Conservation (phyloP, 1,140 invertebrate genomes). For the Brachionus rotundiformis region DNA sequence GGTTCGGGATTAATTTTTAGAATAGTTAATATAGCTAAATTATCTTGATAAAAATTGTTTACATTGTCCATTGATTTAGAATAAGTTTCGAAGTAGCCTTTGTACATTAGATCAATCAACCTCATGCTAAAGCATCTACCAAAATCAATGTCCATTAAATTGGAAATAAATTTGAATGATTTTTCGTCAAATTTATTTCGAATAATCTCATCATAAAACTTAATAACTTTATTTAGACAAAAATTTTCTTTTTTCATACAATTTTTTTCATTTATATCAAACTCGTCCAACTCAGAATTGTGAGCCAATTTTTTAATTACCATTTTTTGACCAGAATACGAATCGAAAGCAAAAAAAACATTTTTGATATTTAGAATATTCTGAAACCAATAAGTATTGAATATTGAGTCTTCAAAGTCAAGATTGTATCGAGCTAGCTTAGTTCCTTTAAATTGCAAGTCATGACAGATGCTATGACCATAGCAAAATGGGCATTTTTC, state of each 20-base stretch:
- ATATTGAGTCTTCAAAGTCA: not conserved
- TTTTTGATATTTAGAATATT: constrained; percentile 51
- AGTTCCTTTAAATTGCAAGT: not conserved
- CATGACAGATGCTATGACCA: not conserved
- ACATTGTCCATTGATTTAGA: not conserved
- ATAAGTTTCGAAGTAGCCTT: not conserved
- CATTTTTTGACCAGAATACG: not conserved
- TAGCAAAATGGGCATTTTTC: constrained; percentile 45
- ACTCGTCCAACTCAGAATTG: not conserved
- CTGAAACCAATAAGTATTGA: not conserved
- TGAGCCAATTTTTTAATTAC: constrained; percentile 50
- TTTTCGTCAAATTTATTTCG: not conserved
- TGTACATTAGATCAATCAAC: not conserved
- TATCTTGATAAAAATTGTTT: not conserved
- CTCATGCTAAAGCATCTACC: not conserved
- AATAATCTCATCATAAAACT: not conserved
- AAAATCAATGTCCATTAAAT: not conserved
- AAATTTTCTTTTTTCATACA: not conserved
- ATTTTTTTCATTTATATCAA: not conserved
- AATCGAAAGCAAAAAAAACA: constrained; percentile 46
- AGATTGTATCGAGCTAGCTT: not conserved
- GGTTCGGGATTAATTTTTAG: constrained; percentile 47
- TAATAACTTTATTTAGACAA: not conserved
- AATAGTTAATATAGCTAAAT: constrained; percentile 2
- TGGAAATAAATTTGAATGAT: not conserved